Conservation (phyloP, 2,888 invertebrate genomes). For the Steromphala cineraria region DNA sequence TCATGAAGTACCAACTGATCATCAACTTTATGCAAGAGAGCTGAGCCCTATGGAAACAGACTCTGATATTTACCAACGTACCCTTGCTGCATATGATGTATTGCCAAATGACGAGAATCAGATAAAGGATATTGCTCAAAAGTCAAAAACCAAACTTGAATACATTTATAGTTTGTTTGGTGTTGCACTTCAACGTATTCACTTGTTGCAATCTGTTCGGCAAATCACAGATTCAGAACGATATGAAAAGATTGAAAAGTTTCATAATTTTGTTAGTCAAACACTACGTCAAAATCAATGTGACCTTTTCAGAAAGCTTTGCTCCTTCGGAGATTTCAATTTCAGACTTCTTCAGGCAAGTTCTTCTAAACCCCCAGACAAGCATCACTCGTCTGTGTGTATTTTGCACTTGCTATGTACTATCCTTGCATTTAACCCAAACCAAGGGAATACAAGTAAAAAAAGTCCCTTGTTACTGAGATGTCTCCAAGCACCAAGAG, state of each 20-base stretch:
- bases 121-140: neutral
- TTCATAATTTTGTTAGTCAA: neutral
- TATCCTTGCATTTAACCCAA: neutral
- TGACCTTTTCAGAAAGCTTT: neutral
- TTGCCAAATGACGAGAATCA: neutral
- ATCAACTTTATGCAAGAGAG: neutral
- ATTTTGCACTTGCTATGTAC: neutral
- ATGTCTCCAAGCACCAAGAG: neutral
- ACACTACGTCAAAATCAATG: neutral
- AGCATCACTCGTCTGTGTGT: neutral
- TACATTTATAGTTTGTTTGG: neutral
- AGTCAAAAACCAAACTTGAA: neutral
- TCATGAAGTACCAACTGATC: neutral
- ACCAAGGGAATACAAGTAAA: neutral
- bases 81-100: neutral
- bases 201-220: neutral
- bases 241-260: neutral
- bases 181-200: neutral
- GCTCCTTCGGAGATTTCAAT: neutral
- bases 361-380: neutral
- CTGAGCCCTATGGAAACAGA: neutral
- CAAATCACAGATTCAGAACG: neutral
- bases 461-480: neutral
- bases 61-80: neutral
- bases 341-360: neutral